These are phyloP conservation scores for Atta colombica DNA, from an alignment of 1,140 invertebrate species.

Conservation along the genomic window DNA sequence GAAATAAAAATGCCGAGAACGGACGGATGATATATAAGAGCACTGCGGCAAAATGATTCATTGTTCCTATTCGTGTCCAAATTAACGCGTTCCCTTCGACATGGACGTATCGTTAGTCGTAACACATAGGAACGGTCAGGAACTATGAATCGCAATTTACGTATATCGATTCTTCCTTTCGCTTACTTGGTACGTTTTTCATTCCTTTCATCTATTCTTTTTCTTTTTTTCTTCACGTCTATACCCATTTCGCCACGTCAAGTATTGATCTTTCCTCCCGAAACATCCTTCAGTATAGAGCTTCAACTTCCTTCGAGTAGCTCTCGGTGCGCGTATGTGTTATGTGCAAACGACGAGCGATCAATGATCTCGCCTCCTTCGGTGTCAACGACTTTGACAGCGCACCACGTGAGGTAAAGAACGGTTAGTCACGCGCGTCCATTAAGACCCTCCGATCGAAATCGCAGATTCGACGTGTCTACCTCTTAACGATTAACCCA, in stretches of 20 bases:
- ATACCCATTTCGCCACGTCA: background rate
- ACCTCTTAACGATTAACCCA: slow-evolving; percentile 55
- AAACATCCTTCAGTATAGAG: slow-evolving; percentile 1
- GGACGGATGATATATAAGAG: background rate
- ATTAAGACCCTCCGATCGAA: slow-evolving; percentile 64
- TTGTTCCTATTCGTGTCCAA: background rate
- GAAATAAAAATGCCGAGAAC: background rate
- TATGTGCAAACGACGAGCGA: slow-evolving; percentile 54
- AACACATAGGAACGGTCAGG: background rate
- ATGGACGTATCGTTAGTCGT: background rate
- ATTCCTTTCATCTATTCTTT: background rate
- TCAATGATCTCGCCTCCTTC: slow-evolving; percentile 60
- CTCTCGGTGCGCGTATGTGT: slow-evolving; percentile 34
- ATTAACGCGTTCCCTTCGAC: slow-evolving; percentile 7
- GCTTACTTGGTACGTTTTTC: background rate
- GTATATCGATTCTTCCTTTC: slow-evolving; percentile 5
- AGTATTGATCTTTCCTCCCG: slow-evolving; percentile 7
- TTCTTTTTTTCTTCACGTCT: background rate
- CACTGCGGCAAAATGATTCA: slow-evolving; percentile 1
- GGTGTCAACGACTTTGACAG: slow-evolving; percentile 69
- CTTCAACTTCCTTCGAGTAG: slow-evolving; percentile 42
- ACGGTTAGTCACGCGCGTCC: slow-evolving; percentile 73
- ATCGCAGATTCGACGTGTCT: slow-evolving; percentile 67
- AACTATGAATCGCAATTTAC: background rate
- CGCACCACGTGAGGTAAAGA: slow-evolving; percentile 54